Evolutionary conservation across 2,113 vertebrate genomes (phyloP).

Genomic region (Ceyx melanurus): DNA sequence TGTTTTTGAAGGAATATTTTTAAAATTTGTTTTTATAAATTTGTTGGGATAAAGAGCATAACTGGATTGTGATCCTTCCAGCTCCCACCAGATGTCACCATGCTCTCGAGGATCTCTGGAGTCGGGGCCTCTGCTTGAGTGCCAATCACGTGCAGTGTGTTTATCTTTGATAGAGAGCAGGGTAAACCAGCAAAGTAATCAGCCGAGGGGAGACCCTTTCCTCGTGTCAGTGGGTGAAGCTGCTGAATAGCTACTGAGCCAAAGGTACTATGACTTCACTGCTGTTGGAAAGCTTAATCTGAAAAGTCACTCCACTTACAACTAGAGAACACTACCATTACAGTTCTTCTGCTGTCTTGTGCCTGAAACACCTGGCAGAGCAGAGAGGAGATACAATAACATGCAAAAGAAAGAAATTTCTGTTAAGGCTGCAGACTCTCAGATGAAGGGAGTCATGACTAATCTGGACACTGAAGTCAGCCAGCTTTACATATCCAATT

Average conservation of each 20-base stretch:
- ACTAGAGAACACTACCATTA: not conserved
- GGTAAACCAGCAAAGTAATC: not conserved
- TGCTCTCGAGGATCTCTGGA: not conserved
- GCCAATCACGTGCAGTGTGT: accelerated
- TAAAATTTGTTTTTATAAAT: not conserved
- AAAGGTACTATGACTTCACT: not conserved
- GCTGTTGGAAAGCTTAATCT: not conserved
- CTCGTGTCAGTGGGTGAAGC: not conserved
- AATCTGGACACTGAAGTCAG: not conserved
- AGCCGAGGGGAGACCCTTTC: not conserved
- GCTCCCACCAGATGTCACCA: conserved; percentile 61
- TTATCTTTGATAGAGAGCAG: not conserved
- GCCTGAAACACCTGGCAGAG: not conserved
- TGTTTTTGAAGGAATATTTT: not conserved
- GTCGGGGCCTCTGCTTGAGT: not conserved
- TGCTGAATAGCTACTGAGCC: not conserved
- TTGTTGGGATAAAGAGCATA: not conserved
- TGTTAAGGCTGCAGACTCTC: not conserved
- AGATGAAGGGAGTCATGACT: not conserved
- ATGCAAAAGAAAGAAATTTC: not conserved
- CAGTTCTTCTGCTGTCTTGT: not conserved
- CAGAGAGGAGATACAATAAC: not conserved
- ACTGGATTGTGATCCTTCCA: conserved; percentile 10
- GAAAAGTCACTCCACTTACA: not conserved
- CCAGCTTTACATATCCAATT: not conserved